Evolutionary conservation across 1,140 invertebrate genomes (phyloP), one percentile per base, ranked within the genome.

Genomic region (Drosophila serrata): DNA sequence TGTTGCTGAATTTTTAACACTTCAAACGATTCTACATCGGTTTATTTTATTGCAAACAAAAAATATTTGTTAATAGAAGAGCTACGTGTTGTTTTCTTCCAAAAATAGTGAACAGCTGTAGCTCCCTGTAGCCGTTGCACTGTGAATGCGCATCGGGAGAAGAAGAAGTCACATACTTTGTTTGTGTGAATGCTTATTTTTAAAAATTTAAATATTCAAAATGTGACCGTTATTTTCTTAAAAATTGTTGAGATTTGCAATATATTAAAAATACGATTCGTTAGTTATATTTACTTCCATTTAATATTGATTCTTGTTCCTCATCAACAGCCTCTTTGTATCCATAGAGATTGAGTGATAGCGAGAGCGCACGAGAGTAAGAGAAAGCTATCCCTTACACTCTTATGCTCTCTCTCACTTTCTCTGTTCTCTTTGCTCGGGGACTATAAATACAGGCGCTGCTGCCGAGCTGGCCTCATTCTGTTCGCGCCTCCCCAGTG

Each of bases 11-110:
- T 5, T 45, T n/a, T n/a, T 39, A 9, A 33, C 11, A 6, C 24
- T 37, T 35, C 0, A 24, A 45, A 67, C 22, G 9, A 17, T 15
- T 42, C 58, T 39, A 37, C 39, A 57, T 67, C 42, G 39, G 57
- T 65, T 70, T 81, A 62, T 79, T 70, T 65, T 46, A 72, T 12
- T 12, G 11, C 53, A 84, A 49, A 49, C 53, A 56, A 58, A 45
- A 56, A 55, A 37, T 57, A 33, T 15, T 43, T 68, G 15, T 7
- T 24, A 68, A 42, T 35, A 31, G 31, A 1, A 12, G 61, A 60
- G 67, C 51, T 76, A 84, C 81, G 82, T 82, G 81, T 84, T 67
- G 81, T 76, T 82, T 67, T 81, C 46, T 31, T 45, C 39, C 9
- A 60, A 84, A 79, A 80, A 67, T 59, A 51, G 27, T 40, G 48